Percentiles rank a stretch among this genome's conserved stretches.
phyloP scores from a whole-genome alignment of 2,797 vertebrate species.

The Clarias laeviceps region DNA sequence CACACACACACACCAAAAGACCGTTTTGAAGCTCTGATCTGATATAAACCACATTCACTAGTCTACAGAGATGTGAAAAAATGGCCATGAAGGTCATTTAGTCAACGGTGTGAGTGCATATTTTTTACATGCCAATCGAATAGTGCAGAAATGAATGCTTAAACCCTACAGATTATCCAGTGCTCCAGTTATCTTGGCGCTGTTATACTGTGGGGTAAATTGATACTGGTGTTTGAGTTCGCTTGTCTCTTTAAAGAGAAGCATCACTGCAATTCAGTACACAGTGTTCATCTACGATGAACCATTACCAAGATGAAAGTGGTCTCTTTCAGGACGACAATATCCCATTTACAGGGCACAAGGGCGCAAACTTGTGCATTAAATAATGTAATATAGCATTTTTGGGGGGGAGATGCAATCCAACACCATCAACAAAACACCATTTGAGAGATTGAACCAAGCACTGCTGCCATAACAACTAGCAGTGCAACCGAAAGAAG shows the following conservation, averaged over 20 bases:
- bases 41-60: not conserved
- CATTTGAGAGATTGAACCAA: not conserved
- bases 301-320: not conserved
- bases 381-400: not conserved
- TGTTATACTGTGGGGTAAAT: not conserved
- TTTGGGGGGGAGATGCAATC: not conserved
- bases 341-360: not conserved
- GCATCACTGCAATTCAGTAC: not conserved
- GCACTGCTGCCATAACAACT: not conserved
- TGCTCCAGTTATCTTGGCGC: not conserved
- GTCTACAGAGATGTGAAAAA: slow-evolving; percentile 15
- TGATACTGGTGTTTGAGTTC: not conserved
- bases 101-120: not conserved
- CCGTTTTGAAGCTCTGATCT: too few species aligned
- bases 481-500: not conserved
- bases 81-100: not conserved
- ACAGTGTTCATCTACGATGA: not conserved
- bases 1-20: not conserved
- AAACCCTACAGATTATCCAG: not conserved
- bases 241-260: not conserved
- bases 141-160: not conserved
- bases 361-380: not conserved
- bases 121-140: not conserved
- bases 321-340: not conserved
- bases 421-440: not conserved